Base-by-base conservation (phyloP, 2,113 vertebrate species). In the Vanacampus margaritifer region DNA sequence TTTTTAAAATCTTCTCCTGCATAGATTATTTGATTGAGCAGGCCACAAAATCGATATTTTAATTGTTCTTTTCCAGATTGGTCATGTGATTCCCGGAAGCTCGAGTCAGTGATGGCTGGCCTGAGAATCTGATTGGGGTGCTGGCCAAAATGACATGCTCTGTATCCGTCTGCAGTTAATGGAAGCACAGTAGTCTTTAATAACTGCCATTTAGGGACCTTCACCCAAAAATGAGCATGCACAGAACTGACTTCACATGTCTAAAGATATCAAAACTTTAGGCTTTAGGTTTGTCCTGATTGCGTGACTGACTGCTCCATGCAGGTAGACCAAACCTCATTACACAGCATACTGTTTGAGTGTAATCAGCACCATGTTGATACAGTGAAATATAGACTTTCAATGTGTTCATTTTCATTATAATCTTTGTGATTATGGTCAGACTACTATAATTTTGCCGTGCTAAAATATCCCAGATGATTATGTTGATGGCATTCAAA, bases 11-110 rank as follows among this genome's bases (percentile, higher is more conserved):
- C 82, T 84, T 54, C 60, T 74, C 4, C 26, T 64, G 79, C 71
- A 75, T 84, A 76, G 79, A 74, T 86, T 79, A 89, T 89, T 84
- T 82, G 84, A 84, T 45, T 71, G 76, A 66, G 73, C 75, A 67
- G 81, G 80, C 82, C 53, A 64, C 74, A 66, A 62, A 67, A 78
- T 82, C 74, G 65, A 74, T 68, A 84, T 80, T 81, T 84, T 67
- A 67, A 82, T 28, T 56, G 53, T 17, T 56, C 80, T 75, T 12
- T 8, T 7, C 64, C 68, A 67, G 69, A 84, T 72, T 69, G 70
- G 39, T 53, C 36, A 39, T 65, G 77, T 46, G 37, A 28, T 77
- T 72, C 57, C 24, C 59, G 11, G 54, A 76, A 60, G 64, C 71
- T 65, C 67, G 67, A 32, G 28, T 32, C 28, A 61, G 51, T 67